These are phyloP conservation scores for Cosmia trapezina DNA, from an alignment of 2,888 invertebrate species.

Conservation along the genomic window DNA sequence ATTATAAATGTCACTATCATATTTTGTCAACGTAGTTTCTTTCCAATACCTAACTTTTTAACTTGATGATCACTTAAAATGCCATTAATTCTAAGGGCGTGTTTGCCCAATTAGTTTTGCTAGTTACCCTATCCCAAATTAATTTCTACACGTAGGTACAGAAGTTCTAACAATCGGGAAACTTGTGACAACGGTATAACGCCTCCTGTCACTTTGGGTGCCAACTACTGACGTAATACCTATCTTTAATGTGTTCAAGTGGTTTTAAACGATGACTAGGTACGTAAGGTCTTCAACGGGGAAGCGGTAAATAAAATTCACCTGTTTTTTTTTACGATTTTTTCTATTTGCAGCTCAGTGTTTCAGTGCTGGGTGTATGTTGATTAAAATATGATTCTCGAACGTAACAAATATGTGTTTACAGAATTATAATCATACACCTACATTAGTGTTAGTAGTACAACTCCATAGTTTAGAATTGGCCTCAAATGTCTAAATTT, in stretches of 20 bases:
- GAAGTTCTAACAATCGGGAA: constrained; percentile 49
- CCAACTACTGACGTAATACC: constrained; percentile 39
- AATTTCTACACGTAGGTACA: constrained; percentile 49
- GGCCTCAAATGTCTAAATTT: no score
- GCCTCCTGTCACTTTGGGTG: constrained; percentile 44
- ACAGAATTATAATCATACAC: no score
- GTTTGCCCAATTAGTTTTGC: constrained; percentile 45
- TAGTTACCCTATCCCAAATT: constrained; percentile 39
- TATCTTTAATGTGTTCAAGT: neutral
- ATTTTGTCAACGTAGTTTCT: neutral
- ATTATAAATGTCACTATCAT: no score
- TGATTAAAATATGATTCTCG: no score
- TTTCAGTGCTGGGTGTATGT: no score
- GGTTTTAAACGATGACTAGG: constrained; percentile 10
- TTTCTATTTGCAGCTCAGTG: no score
- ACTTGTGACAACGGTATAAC: constrained; percentile 46
- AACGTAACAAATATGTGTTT: no score
- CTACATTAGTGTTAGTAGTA: no score
- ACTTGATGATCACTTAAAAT: constrained; percentile 17
- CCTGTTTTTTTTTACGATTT: no score
- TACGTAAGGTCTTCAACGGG: no score
- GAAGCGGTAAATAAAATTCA: no score
- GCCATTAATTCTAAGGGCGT: constrained; percentile 25
- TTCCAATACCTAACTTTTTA: neutral
- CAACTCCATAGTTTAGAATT: no score